A percentile compares a stretch with the other conserved stretches of the same genome.
Evolutionary conservation across 2,113 vertebrate species (phyloP).

Genomic region (Rhinogobius similis): DNA sequence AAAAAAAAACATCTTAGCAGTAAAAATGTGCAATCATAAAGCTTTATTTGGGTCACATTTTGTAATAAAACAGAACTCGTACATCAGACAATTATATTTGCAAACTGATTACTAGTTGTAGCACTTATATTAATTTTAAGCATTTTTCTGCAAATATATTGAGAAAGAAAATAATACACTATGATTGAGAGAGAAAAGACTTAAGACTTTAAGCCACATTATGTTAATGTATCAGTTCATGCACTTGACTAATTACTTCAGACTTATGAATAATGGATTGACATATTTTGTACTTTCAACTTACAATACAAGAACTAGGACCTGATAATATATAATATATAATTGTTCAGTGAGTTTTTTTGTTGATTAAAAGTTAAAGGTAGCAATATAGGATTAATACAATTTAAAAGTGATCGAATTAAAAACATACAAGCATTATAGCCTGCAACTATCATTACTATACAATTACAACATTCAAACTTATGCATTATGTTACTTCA

Average conservation of each 20-base stretch:
- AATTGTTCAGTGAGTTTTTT: too few relatives aligned
- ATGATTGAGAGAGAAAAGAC: too few relatives aligned
- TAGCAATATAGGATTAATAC: neutral
- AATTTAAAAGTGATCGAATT: neutral
- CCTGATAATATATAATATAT: neutral
- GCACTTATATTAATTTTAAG: neutral
- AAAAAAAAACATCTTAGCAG: too few relatives aligned
- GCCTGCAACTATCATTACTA: too few relatives aligned
- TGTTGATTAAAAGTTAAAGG: too few relatives aligned
- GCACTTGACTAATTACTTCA: conserved; percentile 1
- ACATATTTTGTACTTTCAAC: neutral
- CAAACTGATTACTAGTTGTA: too few relatives aligned
- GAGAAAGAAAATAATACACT: neutral
- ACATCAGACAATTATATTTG: neutral
- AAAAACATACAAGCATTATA: neutral
- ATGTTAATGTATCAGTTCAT: neutral
- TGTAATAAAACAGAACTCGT: neutral
- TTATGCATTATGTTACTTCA: neutral
- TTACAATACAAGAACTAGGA: neutral
- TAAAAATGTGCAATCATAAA: neutral
- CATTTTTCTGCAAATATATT: neutral
- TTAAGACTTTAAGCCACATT: neutral
- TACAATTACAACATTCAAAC: neutral
- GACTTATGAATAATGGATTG: neutral
- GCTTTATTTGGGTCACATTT: too few relatives aligned